Conservation (phyloP, 1,140 invertebrate genomes). For the Cyrtorhinus lividipennis region DNA sequence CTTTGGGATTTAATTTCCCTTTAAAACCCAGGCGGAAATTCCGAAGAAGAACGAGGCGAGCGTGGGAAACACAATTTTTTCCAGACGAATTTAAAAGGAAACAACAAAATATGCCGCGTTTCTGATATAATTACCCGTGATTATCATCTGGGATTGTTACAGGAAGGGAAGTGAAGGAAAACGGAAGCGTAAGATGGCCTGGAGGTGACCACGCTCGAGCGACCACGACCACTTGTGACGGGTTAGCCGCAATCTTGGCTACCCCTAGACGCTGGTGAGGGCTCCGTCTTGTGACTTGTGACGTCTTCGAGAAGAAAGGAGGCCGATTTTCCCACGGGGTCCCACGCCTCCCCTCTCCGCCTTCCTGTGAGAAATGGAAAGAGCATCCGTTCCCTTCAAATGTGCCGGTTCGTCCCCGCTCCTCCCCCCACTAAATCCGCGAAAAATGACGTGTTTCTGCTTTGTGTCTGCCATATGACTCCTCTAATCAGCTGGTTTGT, state of each 20-base stretch:
- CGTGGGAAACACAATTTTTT: neutral
- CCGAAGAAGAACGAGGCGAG: neutral
- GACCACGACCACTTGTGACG: neutral
- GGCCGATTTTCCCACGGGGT: conserved; percentile 25
- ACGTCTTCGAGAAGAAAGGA: conserved; percentile 18
- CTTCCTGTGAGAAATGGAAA: conserved; percentile 26
- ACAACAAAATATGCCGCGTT: neutral
- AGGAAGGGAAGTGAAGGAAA: conserved; percentile 11
- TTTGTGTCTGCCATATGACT: too few relatives aligned
- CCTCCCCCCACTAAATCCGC: neutral
- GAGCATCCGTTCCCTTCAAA: conserved; percentile 25
- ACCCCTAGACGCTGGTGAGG: too few relatives aligned
- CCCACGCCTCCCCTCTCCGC: conserved; percentile 2
- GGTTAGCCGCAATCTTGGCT: neutral
- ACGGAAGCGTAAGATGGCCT: conserved; percentile 14
- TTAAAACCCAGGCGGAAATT: neutral
- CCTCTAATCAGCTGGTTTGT: neutral
- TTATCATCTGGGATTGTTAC: neutral
- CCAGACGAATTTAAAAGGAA: neutral
- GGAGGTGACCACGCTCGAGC: neutral
- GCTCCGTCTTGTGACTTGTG: neutral
- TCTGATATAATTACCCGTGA: conserved; percentile 1
- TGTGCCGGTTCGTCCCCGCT: neutral
- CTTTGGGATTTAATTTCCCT: too few relatives aligned
- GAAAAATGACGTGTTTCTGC: too few relatives aligned